Percentiles rank a stretch among this genome's conserved stretches.
These are phyloP conservation scores for Cyanoderma ruficeps DNA, from an alignment of 2,113 vertebrate genomes.

Conservation along the genomic window DNA sequence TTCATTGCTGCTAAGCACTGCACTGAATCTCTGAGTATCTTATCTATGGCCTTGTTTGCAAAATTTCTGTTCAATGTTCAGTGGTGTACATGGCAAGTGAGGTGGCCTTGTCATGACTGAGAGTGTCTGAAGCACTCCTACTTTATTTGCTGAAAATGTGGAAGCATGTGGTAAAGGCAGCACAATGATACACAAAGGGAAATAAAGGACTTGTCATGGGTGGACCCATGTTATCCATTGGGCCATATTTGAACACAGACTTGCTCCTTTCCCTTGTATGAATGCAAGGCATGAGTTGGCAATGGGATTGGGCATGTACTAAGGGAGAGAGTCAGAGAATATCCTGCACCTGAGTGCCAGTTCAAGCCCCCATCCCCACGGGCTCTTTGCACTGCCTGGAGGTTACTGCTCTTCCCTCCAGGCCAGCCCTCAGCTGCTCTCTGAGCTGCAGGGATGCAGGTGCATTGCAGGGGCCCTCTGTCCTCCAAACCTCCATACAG, in stretches of 20 bases:
- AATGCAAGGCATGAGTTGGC: not conserved
- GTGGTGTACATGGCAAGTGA: not conserved
- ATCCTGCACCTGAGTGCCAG: not conserved
- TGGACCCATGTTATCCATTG: not conserved
- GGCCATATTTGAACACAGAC: not conserved
- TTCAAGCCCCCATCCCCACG: not conserved
- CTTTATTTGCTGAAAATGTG: not conserved
- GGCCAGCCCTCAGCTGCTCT: not conserved
- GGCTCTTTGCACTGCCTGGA: not conserved
- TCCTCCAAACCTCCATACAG: fast-evolving
- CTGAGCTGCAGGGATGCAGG: not conserved
- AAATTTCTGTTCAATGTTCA: not conserved
- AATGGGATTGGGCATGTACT: too few species aligned
- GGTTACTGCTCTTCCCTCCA: not conserved
- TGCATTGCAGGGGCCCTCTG: not conserved
- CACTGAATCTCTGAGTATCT: not conserved
- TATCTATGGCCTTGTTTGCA: not conserved
- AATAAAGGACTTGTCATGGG: not conserved
- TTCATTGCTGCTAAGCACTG: not conserved
- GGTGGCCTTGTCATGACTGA: not conserved
- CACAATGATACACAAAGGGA: not conserved
- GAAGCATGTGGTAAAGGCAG: not conserved
- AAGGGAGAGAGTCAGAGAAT: not conserved
- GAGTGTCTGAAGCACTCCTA: not conserved
- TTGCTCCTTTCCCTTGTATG: not conserved